Base-by-base conservation (phyloP, 2,113 vertebrate genomes). In the Thamnaconus septentrionalis region DNA sequence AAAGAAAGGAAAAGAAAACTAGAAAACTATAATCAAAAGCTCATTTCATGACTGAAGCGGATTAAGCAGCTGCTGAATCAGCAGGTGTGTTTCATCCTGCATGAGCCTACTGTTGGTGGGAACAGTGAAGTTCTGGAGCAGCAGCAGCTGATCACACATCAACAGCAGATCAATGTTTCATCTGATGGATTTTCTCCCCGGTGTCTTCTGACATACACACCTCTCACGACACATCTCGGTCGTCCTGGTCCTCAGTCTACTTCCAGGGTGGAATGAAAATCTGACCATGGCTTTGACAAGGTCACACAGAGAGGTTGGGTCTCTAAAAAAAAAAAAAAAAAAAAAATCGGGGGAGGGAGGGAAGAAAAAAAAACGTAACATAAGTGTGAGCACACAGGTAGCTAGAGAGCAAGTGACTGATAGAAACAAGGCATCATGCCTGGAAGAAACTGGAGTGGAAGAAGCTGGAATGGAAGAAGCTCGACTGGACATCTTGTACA, bases 91-190 rank as follows among this genome's bases (percentile, higher is more conserved):
- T 73, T 80, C 47, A 79, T 76, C 65, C 18, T 31, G 18, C 18
- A 31, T 31, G 18, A 31, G 18, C 18, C 18, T 31, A 31, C 18
- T 31, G 18, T 31, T 31, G 18, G 18, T 31, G 18, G 18, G 18
- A 31, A 31, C 18, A 31, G 18, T 31, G 18, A 31, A 31, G 18
- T 31, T 31, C 18, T 31, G 1, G 18, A 31, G 18, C 18, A 31
- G 18, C 18, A 31, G 18, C 18, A 31, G 18, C 18, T 1, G 18
- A 1, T 31, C 2, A n/a, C n/a, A n/a, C n/a, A n/a, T n/a, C n/a
- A n/a, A n/a, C n/a, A 79, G 67, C 80, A 84, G 86, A 88, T 81
- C 69, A 87, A 90, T 84, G 83, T 87, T 90, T 90, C 87, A 1
- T 31, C 18, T 31, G 18, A 2, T 31, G 18, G 18, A 31, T 31